phyloP scores from a whole-genome alignment of 2,797 vertebrate species.

The Apodemus agrarius region DNA sequence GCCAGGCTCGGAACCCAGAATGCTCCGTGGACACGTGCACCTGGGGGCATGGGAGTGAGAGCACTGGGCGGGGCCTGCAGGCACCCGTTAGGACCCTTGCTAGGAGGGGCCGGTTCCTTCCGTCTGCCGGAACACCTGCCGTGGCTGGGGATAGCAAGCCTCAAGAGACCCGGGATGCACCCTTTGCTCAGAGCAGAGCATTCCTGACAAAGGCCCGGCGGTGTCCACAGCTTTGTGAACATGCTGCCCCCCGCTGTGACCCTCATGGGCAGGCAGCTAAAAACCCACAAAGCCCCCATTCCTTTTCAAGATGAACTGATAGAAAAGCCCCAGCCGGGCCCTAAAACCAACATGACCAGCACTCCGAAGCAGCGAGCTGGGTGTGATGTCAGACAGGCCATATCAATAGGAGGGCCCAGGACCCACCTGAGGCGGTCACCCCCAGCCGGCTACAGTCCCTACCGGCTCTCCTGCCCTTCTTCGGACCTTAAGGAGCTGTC shows the following conservation, averaged over 20 bases:
- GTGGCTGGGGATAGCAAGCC: neutral
- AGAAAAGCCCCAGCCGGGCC: no score
- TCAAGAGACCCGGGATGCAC: neutral
- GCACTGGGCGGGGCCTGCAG: neutral
- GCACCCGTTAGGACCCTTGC: neutral
- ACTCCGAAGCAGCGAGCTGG: fast-evolving
- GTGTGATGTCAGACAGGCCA: fast-evolving
- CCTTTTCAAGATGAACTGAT: neutral
- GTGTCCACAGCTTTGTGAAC: neutral
- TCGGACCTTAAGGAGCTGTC: neutral
- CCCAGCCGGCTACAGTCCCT: no score
- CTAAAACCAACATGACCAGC: neutral
- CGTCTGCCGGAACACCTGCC: neutral
- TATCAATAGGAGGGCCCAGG: no score
- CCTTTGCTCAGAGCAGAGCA: neutral
- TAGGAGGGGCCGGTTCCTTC: neutral
- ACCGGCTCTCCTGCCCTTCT: neutral
- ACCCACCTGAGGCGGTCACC: neutral
- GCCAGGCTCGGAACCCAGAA: neutral
- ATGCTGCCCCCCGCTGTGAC: neutral
- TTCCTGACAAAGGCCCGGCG: neutral
- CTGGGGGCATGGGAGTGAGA: neutral
- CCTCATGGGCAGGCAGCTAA: neutral
- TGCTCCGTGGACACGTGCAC: neutral
- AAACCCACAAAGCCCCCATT: fast-evolving